These are phyloP conservation scores for Thunnus thynnus DNA, from an alignment of 2,113 vertebrate species.

Conservation along the genomic window DNA sequence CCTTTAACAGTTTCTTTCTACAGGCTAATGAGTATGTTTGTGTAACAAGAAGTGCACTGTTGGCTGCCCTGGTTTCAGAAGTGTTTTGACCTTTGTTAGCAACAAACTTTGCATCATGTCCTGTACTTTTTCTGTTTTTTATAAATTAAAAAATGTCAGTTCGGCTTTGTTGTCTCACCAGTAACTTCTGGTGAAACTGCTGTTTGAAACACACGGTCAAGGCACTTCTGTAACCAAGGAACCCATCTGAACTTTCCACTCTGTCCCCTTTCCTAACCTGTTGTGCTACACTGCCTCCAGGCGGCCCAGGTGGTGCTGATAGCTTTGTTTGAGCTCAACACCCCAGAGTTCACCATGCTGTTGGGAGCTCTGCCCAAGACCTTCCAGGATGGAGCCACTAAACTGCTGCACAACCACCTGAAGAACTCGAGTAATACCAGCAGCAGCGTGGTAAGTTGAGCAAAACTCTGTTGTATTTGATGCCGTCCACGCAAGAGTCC, in stretches of 20 bases:
- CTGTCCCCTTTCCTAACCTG: conserved; percentile 16
- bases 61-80: conserved; percentile 45
- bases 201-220: background rate
- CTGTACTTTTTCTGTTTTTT: background rate
- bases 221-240: conserved; percentile 30
- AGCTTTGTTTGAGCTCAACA: conserved; percentile 97
- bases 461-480: too few relatives aligned
- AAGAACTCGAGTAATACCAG: conserved; percentile 96
- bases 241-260: background rate
- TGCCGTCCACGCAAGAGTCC: too few relatives aligned
- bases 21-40: conserved; percentile 27
- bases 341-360: conserved; percentile 99
- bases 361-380: conserved; percentile 99
- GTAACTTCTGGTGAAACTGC: background rate
- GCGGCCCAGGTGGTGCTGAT: conserved; percentile 98
- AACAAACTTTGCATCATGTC: background rate
- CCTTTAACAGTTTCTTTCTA: conserved; percentile 35
- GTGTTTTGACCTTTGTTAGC: background rate
- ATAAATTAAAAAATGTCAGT: background rate
- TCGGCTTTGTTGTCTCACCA: background rate
- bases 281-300: conserved; percentile 75
- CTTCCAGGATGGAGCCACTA: conserved; percentile 99
- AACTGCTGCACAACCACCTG: conserved; percentile 97
- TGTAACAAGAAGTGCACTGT: background rate
- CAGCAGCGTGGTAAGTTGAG: conserved; percentile 88